Percentiles rank a stretch among this genome's conserved stretches.
These are phyloP conservation scores for Limnodromus scolopaceus DNA, from an alignment of 2,797 vertebrate genomes.

Conservation along the genomic window DNA sequence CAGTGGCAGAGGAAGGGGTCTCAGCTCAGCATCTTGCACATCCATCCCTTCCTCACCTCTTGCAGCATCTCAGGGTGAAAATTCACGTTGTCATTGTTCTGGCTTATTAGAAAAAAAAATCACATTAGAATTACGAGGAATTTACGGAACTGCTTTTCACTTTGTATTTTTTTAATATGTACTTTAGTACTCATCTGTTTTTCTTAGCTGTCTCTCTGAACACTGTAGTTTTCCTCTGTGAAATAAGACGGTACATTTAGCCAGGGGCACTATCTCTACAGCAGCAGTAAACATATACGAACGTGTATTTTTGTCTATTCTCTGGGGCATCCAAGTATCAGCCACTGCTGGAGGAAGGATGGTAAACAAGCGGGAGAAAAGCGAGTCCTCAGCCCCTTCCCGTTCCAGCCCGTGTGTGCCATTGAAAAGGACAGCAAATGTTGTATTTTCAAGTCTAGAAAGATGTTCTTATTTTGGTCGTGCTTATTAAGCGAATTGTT, in stretches of 20 bases:
- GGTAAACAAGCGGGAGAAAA: neutral
- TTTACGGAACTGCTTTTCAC: conserved; percentile 21
- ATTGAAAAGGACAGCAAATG: neutral
- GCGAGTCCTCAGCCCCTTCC: neutral
- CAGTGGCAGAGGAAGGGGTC: fast-evolving
- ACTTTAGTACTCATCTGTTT: conserved; percentile 59
- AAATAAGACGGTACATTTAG: neutral
- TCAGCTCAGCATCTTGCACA: neutral
- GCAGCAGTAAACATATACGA: neutral
- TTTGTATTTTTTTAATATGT: conserved; percentile 52
- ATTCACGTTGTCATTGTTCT: neutral
- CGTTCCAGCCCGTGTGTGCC: neutral
- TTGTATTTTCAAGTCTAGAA: neutral
- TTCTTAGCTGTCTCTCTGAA: conserved; percentile 53
- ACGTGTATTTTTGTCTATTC: neutral
- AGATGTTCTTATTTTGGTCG: neutral
- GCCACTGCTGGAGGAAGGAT: neutral
- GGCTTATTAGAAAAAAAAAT: neutral
- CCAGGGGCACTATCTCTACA: neutral
- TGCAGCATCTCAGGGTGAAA: neutral
- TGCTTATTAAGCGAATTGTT: neutral
- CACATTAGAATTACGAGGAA: neutral
- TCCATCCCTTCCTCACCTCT: neutral
- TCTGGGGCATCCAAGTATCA: neutral
- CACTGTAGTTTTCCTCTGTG: neutral